Conservation (phyloP, 1,140 invertebrate species). For the Mya arenaria region DNA sequence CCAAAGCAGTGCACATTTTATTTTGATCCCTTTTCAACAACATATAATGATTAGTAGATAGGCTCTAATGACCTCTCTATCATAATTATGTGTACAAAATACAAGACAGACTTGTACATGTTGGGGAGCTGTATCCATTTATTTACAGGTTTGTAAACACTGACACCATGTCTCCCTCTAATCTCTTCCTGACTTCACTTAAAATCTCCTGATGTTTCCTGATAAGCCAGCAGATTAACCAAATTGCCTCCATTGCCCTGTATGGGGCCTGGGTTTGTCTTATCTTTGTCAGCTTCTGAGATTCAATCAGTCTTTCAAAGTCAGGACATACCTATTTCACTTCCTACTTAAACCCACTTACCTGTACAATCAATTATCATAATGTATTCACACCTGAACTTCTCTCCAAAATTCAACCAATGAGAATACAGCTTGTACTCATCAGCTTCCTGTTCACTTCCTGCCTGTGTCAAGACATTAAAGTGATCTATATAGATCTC, state of each 20-base stretch:
- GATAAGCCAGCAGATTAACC: slow-evolving; percentile 35
- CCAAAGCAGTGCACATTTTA: too few species aligned
- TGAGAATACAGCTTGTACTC: slow-evolving; percentile 10
- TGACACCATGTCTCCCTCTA: not conserved
- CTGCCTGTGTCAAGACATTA: too few species aligned
- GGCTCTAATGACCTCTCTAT: too few species aligned
- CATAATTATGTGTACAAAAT: too few species aligned
- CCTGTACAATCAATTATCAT: slow-evolving; percentile 49
- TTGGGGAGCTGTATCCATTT: too few species aligned
- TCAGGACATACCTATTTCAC: not conserved
- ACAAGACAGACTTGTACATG: too few species aligned
- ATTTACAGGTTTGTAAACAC: not conserved
- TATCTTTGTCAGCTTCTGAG: slow-evolving; percentile 15
- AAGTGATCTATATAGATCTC: too few species aligned
- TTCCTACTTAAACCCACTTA: slow-evolving; percentile 41
- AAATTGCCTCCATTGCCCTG: slow-evolving; percentile 26
- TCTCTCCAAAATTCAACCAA: slow-evolving; percentile 31
- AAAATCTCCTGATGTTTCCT: not conserved
- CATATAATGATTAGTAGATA: too few species aligned
- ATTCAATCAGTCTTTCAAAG: slow-evolving; percentile 4
- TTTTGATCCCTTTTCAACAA: too few species aligned
- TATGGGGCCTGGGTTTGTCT: slow-evolving; percentile 25
- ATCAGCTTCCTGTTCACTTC: too few species aligned
- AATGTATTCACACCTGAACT: slow-evolving; percentile 53
- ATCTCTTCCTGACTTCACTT: not conserved